Conservation (phyloP, 2,888 invertebrate genomes). For the Rhagium mordax region DNA sequence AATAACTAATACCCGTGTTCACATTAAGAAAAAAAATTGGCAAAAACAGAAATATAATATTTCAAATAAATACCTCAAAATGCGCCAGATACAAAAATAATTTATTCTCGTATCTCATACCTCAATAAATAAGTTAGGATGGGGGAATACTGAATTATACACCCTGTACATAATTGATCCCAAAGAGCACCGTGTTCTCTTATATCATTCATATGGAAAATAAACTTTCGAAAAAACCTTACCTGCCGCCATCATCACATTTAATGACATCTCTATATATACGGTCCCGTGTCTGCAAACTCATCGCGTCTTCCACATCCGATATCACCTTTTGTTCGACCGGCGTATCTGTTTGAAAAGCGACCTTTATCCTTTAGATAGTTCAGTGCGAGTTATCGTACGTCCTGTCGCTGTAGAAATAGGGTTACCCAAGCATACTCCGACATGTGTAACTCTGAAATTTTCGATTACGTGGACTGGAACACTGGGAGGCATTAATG, state of each 20-base stretch:
- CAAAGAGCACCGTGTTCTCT: neutral
- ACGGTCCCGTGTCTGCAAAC: neutral
- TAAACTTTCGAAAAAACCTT: neutral
- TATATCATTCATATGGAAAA: neutral
- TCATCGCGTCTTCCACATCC: neutral
- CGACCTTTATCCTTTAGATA: constrained; percentile 10
- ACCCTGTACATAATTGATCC: too few species aligned
- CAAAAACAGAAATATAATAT: too few species aligned
- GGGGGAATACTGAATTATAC: too few species aligned
- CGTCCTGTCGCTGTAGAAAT: constrained; percentile 12
- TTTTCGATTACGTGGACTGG: constrained; percentile 5
- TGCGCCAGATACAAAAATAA: too few species aligned
- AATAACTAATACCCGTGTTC: too few species aligned
- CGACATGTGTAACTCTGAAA: constrained; percentile 12
- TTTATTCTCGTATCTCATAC: too few species aligned
- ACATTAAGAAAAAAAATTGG: too few species aligned
- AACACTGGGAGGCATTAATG: neutral
- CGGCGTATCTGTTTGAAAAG: constrained; percentile 6
- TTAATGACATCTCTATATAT: neutral
- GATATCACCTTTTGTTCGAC: constrained; percentile 18
- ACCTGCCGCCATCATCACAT: neutral
- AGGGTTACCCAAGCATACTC: neutral
- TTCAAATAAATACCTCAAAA: too few species aligned
- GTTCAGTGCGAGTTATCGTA: constrained; percentile 3
- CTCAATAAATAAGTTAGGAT: too few species aligned